Base-by-base conservation (phyloP, 1,140 invertebrate genomes). In the Nasonia longicornis region DNA sequence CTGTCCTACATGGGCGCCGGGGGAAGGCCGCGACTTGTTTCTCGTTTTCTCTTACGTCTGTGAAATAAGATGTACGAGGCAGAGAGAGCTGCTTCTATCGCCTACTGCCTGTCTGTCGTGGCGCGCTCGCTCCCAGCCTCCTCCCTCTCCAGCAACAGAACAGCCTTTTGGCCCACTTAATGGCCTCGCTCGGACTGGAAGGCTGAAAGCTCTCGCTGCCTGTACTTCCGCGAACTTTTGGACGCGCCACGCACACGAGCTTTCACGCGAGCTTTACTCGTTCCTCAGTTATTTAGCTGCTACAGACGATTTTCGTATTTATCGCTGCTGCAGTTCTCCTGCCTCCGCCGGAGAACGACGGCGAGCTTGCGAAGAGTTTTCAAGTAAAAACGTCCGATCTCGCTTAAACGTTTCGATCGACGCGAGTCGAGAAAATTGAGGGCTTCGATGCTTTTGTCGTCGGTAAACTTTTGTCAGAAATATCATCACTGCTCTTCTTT, bases 141-240 rank as follows among this genome's bases (percentile, higher is more conserved):
- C 3, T 31, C 26, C 66, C 66, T 29, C 66, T 31, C 52, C 52
- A 58, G 20, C 52, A 58, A 7, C 45, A n/a, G n/a, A 26, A 1
- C 22, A 58, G n/a, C 31, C 26, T 31, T 77, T 75, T 67, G 63
- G 75, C 75, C 75, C 63, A 77, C 63, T 77, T 77, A 77, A 77
- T 77, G 63, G 75, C 35, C 66, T 20, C 35, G 63, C 75, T 77
- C 35, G 52, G 63, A 77, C 75, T 77, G 10, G 20, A 67, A 77
- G 29, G 8, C 20, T 77, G 63, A 77, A 77, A 77, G 75, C 75
- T 77, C 48, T 22, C 48, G 22, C 29, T 11, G 26, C 29, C n/a
- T 20, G 35, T 63, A 63, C 52, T 77, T 67, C 42, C 20, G 11
- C 63, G 10, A 77, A 77, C 75, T 77, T 77, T 77, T 29, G 73